Percentiles rank a stretch among this genome's conserved stretches.
phyloP scores from a whole-genome alignment of 2,113 vertebrate genomes.

The Dicaeum eximium region DNA sequence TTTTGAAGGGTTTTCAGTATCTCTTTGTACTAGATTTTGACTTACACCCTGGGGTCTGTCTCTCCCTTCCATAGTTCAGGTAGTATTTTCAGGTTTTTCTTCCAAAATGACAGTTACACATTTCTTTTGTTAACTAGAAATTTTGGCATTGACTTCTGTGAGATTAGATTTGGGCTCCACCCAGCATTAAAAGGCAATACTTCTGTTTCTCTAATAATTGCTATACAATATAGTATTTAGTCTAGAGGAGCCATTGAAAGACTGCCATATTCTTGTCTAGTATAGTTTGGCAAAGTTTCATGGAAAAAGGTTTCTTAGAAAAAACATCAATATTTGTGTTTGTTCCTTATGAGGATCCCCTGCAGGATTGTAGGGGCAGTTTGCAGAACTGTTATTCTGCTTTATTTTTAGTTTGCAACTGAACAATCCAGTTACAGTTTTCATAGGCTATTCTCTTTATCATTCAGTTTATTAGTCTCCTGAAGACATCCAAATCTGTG shows the following conservation, averaged over 20 bases:
- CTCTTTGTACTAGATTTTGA: neutral
- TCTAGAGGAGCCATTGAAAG: neutral
- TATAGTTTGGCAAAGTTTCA: neutral
- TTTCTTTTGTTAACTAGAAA: neutral
- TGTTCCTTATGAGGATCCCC: neutral
- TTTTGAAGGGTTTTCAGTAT: neutral
- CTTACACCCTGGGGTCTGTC: neutral
- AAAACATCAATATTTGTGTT: neutral
- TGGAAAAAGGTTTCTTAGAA: neutral
- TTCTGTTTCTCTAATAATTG: neutral
- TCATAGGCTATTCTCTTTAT: neutral
- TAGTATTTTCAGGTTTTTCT: neutral
- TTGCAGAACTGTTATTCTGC: neutral
- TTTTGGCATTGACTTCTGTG: neutral
- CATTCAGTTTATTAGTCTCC: slow-evolving; percentile 78
- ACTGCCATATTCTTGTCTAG: neutral
- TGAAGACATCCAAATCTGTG: slow-evolving; percentile 74
- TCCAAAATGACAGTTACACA: neutral
- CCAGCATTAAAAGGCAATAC: neutral
- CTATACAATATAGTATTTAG: neutral
- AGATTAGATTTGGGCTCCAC: neutral
- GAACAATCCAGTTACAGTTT: neutral
- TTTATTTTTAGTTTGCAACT: neutral
- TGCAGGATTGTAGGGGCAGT: neutral
- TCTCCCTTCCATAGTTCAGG: neutral